Base-by-base conservation (phyloP, 2,797 vertebrate species). In the Neosilurus hyrtlii region DNA sequence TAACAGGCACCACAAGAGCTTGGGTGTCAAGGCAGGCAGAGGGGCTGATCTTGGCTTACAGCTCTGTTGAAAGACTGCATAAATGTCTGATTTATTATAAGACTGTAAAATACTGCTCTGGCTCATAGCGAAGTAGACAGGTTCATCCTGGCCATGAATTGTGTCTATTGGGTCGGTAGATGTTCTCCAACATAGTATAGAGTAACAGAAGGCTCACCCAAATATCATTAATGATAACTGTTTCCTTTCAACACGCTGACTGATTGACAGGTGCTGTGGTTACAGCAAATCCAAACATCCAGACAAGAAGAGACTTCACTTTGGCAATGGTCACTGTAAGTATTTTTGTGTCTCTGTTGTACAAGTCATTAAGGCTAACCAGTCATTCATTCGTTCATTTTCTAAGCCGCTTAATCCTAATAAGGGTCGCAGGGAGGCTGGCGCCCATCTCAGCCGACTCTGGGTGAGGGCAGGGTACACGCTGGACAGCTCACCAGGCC, bases 291-390 rank as follows among this genome's bases (percentile, higher is more conserved):
- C 97, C 90, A 98, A 98, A 91, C 96, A 98, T 86, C 94, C 95
- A 80, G 96, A 97, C 91, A 97, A 98, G 88, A 99, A 99, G 94
- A 95, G 97, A 84, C 95, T 99, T 84, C 95, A 98, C 92, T 99
- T 98, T 96, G 97, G 97, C 86, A 99, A 99, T 57, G 96, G 97
- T 0, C 97, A 99, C 65, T 92, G 98, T 99, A 94, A 98, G 98
- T 97, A 91, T 20, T 12, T 84, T 79, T 80, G 63, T 85, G 20
- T 79, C 66, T 57, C 24, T 18, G 20, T 24, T 80, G 26, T 74
- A 14, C 3, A 20, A n/a, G 18, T 72, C 57, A 14, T 37, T 74
- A 49, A 62, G 1, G 16, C 52, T 15, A 70, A 62, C 7, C 43
- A 43, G 4, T 43, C 43, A 43, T 43, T 43, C 43, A 43, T 43